A percentile compares a stretch with the other conserved stretches of the same genome.
phyloP scores from a whole-genome alignment of 1,140 invertebrate species.

The Spodoptera frugiperda region DNA sequence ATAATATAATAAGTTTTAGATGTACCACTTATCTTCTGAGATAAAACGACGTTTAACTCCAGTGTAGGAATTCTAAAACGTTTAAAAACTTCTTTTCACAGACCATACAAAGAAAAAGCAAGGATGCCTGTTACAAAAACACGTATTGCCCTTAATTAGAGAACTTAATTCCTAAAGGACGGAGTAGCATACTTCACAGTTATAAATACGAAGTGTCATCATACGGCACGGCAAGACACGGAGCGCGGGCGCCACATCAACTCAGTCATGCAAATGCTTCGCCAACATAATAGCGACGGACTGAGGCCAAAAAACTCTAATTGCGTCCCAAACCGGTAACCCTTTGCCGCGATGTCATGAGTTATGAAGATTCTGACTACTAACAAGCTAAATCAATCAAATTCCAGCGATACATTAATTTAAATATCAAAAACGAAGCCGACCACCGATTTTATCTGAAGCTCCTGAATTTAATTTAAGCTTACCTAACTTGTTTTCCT shows the following conservation, averaged over 20 bases:
- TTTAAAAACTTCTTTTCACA: too few species aligned
- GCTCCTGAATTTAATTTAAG: conserved; percentile 11
- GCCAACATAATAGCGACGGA: conserved; percentile 53
- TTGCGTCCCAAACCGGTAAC: conserved; percentile 43
- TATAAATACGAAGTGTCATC: conserved; percentile 49
- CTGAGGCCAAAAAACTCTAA: conserved; percentile 36
- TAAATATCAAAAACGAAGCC: conserved; percentile 34
- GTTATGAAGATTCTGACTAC: conserved; percentile 38
- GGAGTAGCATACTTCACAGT: conserved; percentile 23
- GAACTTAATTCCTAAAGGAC: neutral
- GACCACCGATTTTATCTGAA: conserved; percentile 9
- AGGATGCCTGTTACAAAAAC: too few species aligned
- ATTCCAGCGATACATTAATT: conserved; percentile 43
- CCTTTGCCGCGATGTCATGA: conserved; percentile 35
- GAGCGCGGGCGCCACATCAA: conserved; percentile 48
- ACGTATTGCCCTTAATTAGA: conserved; percentile 1
- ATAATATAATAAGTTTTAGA: too few species aligned
- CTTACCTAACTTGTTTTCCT: neutral
- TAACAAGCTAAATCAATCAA: conserved; percentile 45
- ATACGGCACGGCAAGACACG: conserved; percentile 49
- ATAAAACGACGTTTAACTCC: too few species aligned
- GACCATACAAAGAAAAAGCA: too few species aligned
- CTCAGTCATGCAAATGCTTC: conserved; percentile 61
- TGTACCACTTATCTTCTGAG: too few species aligned
- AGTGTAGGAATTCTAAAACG: too few species aligned